Base-by-base conservation (phyloP, 2,888 invertebrate genomes). In the Macropis europaea region DNA sequence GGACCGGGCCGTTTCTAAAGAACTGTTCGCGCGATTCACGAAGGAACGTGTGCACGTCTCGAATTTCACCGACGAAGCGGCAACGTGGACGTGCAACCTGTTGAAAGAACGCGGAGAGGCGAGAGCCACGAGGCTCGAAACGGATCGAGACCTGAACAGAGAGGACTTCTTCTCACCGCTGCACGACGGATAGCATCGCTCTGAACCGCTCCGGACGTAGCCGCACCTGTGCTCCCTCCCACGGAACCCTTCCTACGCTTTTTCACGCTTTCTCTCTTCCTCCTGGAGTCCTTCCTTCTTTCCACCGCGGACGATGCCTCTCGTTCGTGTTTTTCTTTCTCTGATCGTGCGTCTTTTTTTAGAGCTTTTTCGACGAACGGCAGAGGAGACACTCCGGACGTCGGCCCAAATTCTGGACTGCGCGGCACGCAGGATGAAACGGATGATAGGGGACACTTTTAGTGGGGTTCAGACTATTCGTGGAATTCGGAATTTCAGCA, bases 201-300 rank as follows among this genome's bases (percentile, higher is more conserved):
- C 79, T 79, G 81, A 78, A 60, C 84, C 77, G 76, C 81, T 77
- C 73, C 79, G 84, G 81, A 74, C 77, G 70, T 70, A 60, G 79
- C 86, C 86, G 84, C 86, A 87, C 86, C 86, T 87, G 86, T 80
- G 67, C 62, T 68, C 69, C 43, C 81, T 71, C 74, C 67, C 53
- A 63, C 61, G n/a, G 61, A 53, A 73, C 61, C 40, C 59, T 42
- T 53, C 76, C 62, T 60, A 63, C 54, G 42, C 50, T 57, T 63
- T 74, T 42, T 59, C 61, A 56, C 61, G 19, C 60, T 71, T 73
- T 77, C 71, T 62, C 66, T 53, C 59, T 30, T 43, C 9, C 50
- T 26, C 11, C 9, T 13, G 9, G n/a, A n/a, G 28, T 36, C 24
- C 24, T 24, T 62, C 59, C 36, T 68, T 28, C 36, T 43, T 67